A percentile compares a stretch with the other conserved stretches of the same genome.
Conservation (phyloP, 2,113 vertebrate genomes). For the Gopherus flavomarginatus region DNA sequence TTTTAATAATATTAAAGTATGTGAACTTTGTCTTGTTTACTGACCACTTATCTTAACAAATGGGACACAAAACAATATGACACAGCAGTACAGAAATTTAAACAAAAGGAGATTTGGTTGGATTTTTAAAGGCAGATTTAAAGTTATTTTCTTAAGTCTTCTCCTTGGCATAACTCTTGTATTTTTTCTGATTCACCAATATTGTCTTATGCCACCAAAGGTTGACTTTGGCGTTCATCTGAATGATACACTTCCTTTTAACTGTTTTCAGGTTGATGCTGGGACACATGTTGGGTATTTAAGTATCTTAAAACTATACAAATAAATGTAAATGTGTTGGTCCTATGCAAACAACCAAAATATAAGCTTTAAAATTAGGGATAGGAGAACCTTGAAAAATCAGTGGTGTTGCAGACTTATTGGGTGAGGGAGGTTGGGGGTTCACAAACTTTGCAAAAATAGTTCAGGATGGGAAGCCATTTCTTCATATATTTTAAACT, state of each 20-base stretch:
- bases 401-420: neutral
- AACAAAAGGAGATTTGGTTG: neutral
- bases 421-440: neutral
- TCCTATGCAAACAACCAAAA: neutral
- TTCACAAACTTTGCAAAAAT: neutral
- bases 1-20: conserved; percentile 43
- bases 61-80: neutral
- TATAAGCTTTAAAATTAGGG: neutral
- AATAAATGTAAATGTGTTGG: neutral
- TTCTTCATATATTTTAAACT: neutral
- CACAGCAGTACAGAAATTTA: neutral
- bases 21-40: conserved; percentile 55
- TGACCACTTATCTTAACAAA: conserved; percentile 16
- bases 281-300: neutral
- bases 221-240: neutral
- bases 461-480: neutral
- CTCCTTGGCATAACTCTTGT: neutral
- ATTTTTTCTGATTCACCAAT: neutral
- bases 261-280: neutral
- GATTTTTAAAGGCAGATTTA: neutral
- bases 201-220: neutral
- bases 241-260: neutral
- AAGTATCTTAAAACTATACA: neutral
- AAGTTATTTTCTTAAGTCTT: neutral
- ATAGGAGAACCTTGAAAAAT: neutral